Conservation (phyloP, 1,140 invertebrate genomes). For the Octopus sinensis region DNA sequence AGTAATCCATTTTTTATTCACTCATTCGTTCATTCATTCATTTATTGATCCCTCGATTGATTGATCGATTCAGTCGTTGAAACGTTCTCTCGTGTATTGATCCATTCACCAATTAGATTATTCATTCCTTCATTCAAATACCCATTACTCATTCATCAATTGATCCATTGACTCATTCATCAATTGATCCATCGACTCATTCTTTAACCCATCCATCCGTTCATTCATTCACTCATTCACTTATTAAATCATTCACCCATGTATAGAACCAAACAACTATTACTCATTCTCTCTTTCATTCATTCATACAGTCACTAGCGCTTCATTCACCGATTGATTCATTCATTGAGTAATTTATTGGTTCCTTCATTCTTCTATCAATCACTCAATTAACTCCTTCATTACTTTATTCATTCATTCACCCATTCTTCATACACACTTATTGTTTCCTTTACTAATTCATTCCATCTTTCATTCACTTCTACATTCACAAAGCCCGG, state of each 20-base stretch:
- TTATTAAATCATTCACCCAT: not conserved
- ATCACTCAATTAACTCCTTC: not conserved
- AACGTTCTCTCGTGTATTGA: no score
- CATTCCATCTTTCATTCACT: not conserved
- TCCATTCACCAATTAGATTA: no score
- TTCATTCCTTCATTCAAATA: no score
- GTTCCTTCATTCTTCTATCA: not conserved
- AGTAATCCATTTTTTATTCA: no score
- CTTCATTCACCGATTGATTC: not conserved
- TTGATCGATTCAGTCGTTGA: no score
- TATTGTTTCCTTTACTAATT: not conserved
- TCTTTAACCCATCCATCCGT: not conserved
- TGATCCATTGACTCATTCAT: not conserved
- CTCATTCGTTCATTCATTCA: no score
- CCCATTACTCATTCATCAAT: not conserved
- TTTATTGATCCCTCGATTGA: no score
- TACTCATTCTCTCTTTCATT: not conserved
- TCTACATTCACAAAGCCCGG: not conserved
- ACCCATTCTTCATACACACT: not conserved
- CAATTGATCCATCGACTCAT: not conserved
- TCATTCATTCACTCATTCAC: not conserved
- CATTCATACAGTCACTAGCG: not conserved
- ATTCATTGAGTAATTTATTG: not conserved
- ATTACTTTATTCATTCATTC: not conserved
- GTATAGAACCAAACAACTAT: not conserved